phyloP scores from a whole-genome alignment of 35 echinoderm and acorn worm genomes.

The Hemicentrotus pulcherrimus region DNA sequence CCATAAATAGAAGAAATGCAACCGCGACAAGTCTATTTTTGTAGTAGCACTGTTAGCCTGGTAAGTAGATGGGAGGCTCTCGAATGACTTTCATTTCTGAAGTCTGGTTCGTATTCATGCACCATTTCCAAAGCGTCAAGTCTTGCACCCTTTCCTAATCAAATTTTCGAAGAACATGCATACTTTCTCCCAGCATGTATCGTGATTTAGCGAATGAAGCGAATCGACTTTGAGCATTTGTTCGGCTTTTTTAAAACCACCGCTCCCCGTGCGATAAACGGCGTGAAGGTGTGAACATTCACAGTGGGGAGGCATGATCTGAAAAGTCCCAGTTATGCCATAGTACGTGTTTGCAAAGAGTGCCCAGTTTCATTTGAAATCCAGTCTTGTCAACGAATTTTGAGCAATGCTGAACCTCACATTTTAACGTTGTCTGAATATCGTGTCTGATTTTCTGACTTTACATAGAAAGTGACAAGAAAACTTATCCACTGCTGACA shows the following conservation, averaged over 20 bases:
- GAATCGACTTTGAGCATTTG: neutral
- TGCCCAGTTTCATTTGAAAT: too few relatives aligned
- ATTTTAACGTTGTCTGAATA: too few relatives aligned
- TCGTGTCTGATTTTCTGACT: too few relatives aligned
- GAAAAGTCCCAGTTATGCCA: neutral
- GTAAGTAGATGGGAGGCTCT: neutral
- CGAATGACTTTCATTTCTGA: neutral
- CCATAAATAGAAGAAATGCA: neutral
- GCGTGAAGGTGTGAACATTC: neutral
- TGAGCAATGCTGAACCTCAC: too few relatives aligned
- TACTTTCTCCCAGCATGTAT: neutral
- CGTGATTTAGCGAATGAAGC: neutral
- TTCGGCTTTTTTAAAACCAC: neutral
- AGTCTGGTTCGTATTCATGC: neutral
- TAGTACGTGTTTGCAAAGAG: too few relatives aligned
- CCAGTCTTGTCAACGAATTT: too few relatives aligned
- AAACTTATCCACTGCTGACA: too few relatives aligned
- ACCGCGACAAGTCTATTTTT: neutral
- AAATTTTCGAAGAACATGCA: constrained; percentile 4
- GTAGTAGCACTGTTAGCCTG: neutral
- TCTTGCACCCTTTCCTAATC: neutral
- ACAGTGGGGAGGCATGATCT: neutral
- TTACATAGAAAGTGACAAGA: too few relatives aligned
- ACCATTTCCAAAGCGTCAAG: neutral
- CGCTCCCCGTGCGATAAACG: neutral